phyloP scores from a whole-genome alignment of 2,113 vertebrate genomes.

The Eira barbara region DNA sequence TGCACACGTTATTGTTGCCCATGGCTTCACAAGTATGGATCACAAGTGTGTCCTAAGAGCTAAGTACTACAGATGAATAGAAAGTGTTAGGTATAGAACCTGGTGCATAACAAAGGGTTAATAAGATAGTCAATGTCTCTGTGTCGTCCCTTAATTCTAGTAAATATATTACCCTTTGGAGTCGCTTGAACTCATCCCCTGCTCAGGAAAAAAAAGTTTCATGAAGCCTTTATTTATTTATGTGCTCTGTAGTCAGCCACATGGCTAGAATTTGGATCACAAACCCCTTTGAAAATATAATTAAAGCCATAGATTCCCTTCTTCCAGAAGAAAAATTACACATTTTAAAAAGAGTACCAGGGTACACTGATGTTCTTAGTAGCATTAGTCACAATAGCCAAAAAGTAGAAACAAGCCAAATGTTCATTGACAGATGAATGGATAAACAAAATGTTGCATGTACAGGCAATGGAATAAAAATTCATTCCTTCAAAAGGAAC shows the following conservation, averaged over 20 bases:
- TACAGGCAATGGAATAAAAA: neutral
- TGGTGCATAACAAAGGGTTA: neutral
- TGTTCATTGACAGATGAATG: neutral
- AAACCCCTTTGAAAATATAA: conserved; percentile 18
- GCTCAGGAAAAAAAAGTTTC: neutral
- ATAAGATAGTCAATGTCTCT: neutral
- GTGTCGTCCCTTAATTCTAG: neutral
- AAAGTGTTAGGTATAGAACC: neutral
- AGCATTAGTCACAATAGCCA: neutral
- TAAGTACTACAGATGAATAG: neutral
- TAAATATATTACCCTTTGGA: neutral
- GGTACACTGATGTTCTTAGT: neutral
- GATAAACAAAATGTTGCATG: neutral
- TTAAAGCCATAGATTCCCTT: neutral
- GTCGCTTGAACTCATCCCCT: neutral
- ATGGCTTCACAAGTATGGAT: neutral
- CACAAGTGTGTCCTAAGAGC: neutral
- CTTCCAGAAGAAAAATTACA: neutral
- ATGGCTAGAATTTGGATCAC: neutral
- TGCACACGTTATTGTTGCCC: neutral
- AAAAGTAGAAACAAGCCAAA: neutral
- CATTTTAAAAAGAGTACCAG: neutral
- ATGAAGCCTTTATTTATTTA: neutral
- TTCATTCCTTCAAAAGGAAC: neutral
- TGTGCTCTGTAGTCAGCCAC: neutral